These are phyloP conservation scores for Microctenopoma lineatum DNA, from an alignment of 2,797 vertebrate species.

Conservation along the genomic window DNA sequence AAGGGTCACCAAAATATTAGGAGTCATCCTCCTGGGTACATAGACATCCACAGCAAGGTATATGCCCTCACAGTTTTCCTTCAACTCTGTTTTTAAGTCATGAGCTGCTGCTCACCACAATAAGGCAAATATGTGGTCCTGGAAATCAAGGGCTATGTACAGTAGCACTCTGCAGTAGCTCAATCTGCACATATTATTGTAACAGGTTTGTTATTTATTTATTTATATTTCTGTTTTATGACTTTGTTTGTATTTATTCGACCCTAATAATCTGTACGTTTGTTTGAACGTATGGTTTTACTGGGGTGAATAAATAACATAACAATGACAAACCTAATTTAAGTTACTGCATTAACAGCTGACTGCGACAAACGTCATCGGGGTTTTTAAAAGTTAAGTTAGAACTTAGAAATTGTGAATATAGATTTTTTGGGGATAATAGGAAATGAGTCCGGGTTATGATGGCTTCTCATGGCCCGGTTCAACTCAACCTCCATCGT, in stretches of 20 bases:
- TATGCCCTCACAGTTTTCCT: background rate
- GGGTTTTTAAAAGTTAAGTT: too few species aligned
- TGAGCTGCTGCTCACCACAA: background rate
- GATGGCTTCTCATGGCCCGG: background rate
- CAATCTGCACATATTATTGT: background rate
- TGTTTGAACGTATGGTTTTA: too few species aligned
- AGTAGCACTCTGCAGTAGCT: background rate
- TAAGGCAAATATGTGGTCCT: background rate
- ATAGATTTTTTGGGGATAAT: too few species aligned
- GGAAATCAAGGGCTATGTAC: background rate
- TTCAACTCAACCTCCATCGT: constrained; percentile 5
- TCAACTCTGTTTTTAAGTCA: background rate
- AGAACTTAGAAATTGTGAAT: too few species aligned
- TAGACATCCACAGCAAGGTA: background rate
- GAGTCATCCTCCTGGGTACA: background rate
- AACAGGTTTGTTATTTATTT: background rate
- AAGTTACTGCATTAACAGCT: too few species aligned
- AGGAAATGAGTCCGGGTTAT: background rate
- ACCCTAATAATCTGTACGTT: background rate
- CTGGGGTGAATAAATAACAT: too few species aligned
- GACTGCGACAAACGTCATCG: too few species aligned
- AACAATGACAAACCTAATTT: background rate
- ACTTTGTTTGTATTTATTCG: background rate
- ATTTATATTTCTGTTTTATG: too few species aligned
- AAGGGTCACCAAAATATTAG: background rate